Conservation (phyloP, 92 coral and sea anemone species). For the Actinernus sp. region DNA sequence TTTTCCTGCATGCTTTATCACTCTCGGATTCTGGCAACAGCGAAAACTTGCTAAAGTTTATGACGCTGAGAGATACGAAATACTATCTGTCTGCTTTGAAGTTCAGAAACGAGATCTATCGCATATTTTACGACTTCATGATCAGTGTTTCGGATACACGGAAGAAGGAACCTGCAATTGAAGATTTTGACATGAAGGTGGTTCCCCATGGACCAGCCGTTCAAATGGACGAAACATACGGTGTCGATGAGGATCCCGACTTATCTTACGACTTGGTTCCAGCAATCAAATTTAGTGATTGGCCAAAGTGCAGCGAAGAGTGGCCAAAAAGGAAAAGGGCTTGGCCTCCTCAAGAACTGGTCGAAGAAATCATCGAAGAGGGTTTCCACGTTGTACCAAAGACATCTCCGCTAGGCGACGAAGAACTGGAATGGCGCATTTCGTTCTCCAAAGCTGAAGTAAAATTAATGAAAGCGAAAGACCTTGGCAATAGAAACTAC, state of each 20-base stretch:
- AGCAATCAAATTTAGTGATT: slow-evolving; percentile 35
- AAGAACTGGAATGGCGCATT: slow-evolving; percentile 54
- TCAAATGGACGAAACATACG: slow-evolving; percentile 29
- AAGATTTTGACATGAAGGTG: slow-evolving; percentile 13
- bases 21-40: not conserved
- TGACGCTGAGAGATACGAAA: slow-evolving; percentile 14
- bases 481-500: slow-evolving; percentile 6
- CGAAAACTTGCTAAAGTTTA: slow-evolving; percentile 7
- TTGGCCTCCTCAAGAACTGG: slow-evolving; percentile 31
- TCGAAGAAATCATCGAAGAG: not conserved
- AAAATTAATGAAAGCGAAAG: slow-evolving; percentile 4
- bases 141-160: no score
- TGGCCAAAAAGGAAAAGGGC: slow-evolving; percentile 18
- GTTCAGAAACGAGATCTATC: slow-evolving; percentile 17
- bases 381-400: slow-evolving; percentile 53
- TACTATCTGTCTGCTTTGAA: slow-evolving; percentile 29
- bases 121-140: slow-evolving; percentile 8
- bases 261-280: slow-evolving; percentile 29
- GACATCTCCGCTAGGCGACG: slow-evolving; percentile 18
- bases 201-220: slow-evolving; percentile 42
- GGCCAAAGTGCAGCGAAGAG: slow-evolving; percentile 35
- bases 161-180: slow-evolving; percentile 1
- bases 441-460: slow-evolving; percentile 58
- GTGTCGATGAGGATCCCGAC: not conserved
- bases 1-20: slow-evolving; percentile 5